These are phyloP conservation scores for Mercenaria mercenaria DNA, from an alignment of 1,140 invertebrate species.

Conservation along the genomic window DNA sequence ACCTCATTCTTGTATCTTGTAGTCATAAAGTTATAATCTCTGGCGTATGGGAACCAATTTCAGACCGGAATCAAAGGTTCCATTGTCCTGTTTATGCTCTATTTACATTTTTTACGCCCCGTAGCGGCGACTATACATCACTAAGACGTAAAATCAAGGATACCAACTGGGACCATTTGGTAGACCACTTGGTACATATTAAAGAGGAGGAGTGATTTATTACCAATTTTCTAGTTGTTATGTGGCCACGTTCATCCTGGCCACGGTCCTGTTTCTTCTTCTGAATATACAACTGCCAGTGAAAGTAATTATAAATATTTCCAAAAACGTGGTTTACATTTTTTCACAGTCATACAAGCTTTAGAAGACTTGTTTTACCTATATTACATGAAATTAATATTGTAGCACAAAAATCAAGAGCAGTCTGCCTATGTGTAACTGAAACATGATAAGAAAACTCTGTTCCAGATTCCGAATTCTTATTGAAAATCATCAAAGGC, in stretches of 20 bases:
- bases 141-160: too few relatives aligned
- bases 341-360: conserved; percentile 27
- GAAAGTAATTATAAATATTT: conserved; percentile 1
- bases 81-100: too few relatives aligned
- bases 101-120: too few relatives aligned
- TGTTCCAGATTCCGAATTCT: conserved; percentile 20
- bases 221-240: background rate
- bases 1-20: too few relatives aligned
- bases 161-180: too few relatives aligned
- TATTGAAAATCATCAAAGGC: conserved; percentile 15
- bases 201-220: background rate
- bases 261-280: background rate
- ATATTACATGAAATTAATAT: conserved; percentile 21
- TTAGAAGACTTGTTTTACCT: conserved; percentile 1
- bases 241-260: conserved; percentile 7
- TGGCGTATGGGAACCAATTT: too few relatives aligned
- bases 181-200: background rate
- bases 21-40: too few relatives aligned
- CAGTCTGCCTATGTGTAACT: background rate
- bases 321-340: conserved; percentile 28
- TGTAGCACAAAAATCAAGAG: background rate
- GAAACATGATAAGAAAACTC: conserved; percentile 32
- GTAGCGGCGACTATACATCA: too few relatives aligned
- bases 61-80: too few relatives aligned
- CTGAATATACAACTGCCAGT: background rate